Base-by-base conservation (phyloP, 2,113 vertebrate species). In the Chinchilla lanigera region DNA sequence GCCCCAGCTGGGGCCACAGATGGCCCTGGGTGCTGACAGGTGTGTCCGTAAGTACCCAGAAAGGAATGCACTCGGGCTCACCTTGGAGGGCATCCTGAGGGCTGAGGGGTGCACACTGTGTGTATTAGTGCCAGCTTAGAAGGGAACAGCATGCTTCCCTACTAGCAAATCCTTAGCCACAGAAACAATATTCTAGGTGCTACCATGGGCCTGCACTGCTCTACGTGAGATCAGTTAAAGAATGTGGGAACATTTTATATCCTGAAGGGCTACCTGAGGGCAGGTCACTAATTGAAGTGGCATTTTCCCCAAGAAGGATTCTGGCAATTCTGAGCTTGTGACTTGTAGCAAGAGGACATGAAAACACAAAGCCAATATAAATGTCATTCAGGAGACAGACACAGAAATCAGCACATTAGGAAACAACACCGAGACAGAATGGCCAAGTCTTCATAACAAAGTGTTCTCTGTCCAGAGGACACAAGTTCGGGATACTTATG, bases 281-380 rank as follows among this genome's bases (percentile, higher is more conserved):
- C 77, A 75, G 58, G 73, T 52, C 75, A 63, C 50, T 80, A 52
- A 92, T 5, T 91, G 44, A 38, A 88, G 82, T 38, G 58, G 47
- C 80, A 80, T 83, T 96, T 96, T 95, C 54, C 47, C 52, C 78
- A 89, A 38, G 90, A 71, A 75, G 67, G 60, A n/a, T 60, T 81
- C 89, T 94, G 86, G 95, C n/a, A 77, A 54, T 80, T 96, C 63
- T n/a, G 77, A 77, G 54, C 30, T 52, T 47, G 69, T 52, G 82
- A 71, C 26, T 94, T 69, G 52, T 0, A 93, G 58, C 50, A 63
- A 93, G 35, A 86, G 85, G 54, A 73, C 41, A 52, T 33, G 65
- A 86, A 71, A 82, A 90, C 38, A 35, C 33, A 61, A 86, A 88
- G 60, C 7, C 33, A 30, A 50, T 19, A 71, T 16, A 52, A 81